Evolutionary conservation across 1,140 invertebrate genomes (phyloP).

Genomic region (Nomia melanderi): DNA sequence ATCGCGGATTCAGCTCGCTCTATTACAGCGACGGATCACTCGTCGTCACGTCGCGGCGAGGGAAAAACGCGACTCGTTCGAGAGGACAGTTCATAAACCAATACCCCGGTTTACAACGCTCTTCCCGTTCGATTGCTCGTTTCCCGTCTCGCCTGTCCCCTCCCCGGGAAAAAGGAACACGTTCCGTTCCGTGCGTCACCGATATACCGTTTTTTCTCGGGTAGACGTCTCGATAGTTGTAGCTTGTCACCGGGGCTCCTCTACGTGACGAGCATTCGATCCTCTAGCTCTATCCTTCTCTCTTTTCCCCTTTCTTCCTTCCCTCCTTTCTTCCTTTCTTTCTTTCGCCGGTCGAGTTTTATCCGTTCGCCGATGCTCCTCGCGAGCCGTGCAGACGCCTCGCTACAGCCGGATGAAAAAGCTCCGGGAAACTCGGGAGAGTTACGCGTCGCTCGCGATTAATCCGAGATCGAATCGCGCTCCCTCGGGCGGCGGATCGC

Average conservation of each 20-base stretch:
- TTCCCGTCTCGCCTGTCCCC: not conserved
- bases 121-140: conserved; percentile 5
- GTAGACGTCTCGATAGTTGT: conserved; percentile 26
- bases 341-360: too few relatives aligned
- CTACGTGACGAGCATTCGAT: conserved; percentile 43
- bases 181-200: conserved; percentile 1
- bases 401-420: too few relatives aligned
- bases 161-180: not conserved
- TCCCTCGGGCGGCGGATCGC: not conserved
- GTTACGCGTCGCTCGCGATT: too few relatives aligned
- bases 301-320: not conserved
- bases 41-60: too few relatives aligned
- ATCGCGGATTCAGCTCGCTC: too few relatives aligned
- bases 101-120: conserved; percentile 5
- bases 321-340: not conserved
- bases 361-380: too few relatives aligned
- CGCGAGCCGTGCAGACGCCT: too few relatives aligned
- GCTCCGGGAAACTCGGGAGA: too few relatives aligned
- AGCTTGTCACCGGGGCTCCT: conserved; percentile 22
- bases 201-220: conserved; percentile 1
- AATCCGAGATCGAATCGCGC: not conserved
- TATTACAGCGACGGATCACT: too few relatives aligned
- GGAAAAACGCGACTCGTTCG: too few relatives aligned
- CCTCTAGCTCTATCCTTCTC: too few relatives aligned
- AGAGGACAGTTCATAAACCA: conserved; percentile 12